Base-by-base conservation (phyloP, 2,797 vertebrate species). In the Lates japonicus region DNA sequence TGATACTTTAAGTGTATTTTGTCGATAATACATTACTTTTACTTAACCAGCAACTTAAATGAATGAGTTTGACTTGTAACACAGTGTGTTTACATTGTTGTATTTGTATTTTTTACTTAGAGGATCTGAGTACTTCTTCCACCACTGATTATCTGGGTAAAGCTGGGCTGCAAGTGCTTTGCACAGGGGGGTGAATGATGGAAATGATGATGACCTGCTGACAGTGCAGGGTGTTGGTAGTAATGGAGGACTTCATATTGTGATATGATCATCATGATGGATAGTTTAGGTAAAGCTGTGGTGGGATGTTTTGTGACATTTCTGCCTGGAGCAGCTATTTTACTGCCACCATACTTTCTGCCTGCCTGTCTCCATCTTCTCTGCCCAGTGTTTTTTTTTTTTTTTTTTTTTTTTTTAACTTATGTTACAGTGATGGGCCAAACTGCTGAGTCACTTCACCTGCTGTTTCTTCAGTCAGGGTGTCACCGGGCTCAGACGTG, bases 401-500 rank as follows among this genome's bases (percentile, higher is more conserved):
- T 35, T 13, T 14, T 60, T 11, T n/a, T n/a, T n/a, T n/a, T 9
- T 16, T 14, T 17, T 29, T 57, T 9, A 5, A 59, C n/a, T 65
- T 10, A 42, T 59, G 60, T 37, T 41, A 48, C 59, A 70, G 52
- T 61, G 49, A 75, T 68, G 67, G 12, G 46, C 58, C 37, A 75
- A 80, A 88, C 64, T 33, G 92, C 91, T 90, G 90, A 94, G 90
- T 94, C 93, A 94, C 85, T 49, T 88, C 78, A 89, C 74, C 76
- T 78, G 80, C 84, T 55, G 65, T 46, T 54, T 64, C 59, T 60
- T 44, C 46, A 37, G 37, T 70, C 57, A 35, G 42, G 29, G 57
- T 74, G 64, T 59, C 74, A 51, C n/a, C 6, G 67, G 44, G 29
- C 49, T 74, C 70, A 22, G 55, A 51, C 44, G 44, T 64, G 76